Evolutionary conservation across 2,888 invertebrate species (phyloP), one percentile per base, ranked within the genome.

Genomic region (Dryococelus australis): DNA sequence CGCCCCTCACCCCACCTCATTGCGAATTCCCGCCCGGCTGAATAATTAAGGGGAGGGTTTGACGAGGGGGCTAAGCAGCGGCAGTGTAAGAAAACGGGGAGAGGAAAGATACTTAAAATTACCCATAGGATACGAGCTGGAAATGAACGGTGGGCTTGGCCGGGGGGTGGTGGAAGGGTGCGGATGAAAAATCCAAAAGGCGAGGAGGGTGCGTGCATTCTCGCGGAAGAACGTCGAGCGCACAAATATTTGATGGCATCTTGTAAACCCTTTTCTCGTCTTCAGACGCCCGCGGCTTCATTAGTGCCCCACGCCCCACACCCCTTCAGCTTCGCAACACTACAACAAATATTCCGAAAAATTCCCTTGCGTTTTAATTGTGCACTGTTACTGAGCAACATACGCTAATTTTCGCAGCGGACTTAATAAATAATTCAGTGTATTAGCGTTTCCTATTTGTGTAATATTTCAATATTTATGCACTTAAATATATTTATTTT

Each of bases 171-270:
- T n/a, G n/a, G 86, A 83, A 43, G 9, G 26, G 65, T 5, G 43
- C 28, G 35, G 65, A 65, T 80, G 78, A 43, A 83, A 47, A 81
- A 78, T 86, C 86, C 80, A 86, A 78, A 84, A 84, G 53, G 28
- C 87, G 85, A 35, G 86, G 87, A 65, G 65, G 65, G 65, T 65
- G 65, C 65, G 65, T 65, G 65, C 65, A 6, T 65, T 65, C 65
- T 65, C 65, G 47, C 47, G 47, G 47, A 47, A 47, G 47, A 47
- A 47, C 47, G 65, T 65, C 65, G 24, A 65, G 24, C 1, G 84
- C 87, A 87, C 85, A 78, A 85, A 87, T 87, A 85, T 85, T 84
- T 79, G 84, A 65, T 87, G 85, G 85, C 84, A 84, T 84, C 84
- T 87, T 84, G 83, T 87, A 78, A 87, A 87, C 84, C 84, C 79